phyloP scores from a whole-genome alignment of 2,888 invertebrate genomes.

The Caenorhabditis sp. region DNA sequence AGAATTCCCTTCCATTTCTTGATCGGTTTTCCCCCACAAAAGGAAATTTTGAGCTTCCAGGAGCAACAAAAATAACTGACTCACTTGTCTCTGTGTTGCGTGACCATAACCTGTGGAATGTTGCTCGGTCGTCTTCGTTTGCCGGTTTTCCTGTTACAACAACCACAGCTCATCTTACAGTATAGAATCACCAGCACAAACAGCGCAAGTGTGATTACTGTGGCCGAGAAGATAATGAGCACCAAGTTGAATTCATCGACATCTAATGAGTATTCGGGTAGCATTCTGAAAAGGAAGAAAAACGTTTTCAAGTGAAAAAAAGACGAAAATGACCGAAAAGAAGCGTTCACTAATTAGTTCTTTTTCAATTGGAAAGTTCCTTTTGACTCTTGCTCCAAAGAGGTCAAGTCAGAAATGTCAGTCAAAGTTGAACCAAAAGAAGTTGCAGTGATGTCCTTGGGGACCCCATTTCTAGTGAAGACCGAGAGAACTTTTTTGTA shows the following conservation, averaged over 20 bases:
- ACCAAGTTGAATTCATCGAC: slow-evolving; percentile 66
- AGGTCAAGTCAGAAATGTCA: not conserved
- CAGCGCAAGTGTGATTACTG: slow-evolving; percentile 48
- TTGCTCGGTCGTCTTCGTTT: slow-evolving; percentile 26
- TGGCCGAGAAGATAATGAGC: slow-evolving; percentile 62
- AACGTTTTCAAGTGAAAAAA: not conserved
- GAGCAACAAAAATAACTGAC: slow-evolving; percentile 16
- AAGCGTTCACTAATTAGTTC: no score
- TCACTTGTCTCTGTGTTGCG: slow-evolving; percentile 61
- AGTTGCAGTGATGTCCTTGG: no score
- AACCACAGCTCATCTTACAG: slow-evolving; percentile 64
- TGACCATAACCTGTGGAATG: slow-evolving; percentile 65
- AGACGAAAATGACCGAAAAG: slow-evolving; percentile 1
- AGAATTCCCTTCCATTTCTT: slow-evolving; percentile 1
- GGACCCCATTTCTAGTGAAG: no score
- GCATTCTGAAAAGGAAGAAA: not conserved
- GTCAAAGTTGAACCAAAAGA: no score
- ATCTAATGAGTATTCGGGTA: slow-evolving; percentile 25
- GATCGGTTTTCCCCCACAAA: not conserved
- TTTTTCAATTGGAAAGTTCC: no score
- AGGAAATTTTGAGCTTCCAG: no score
- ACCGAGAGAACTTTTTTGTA: not conserved
- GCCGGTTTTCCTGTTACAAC: slow-evolving; percentile 41
- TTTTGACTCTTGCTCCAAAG: not conserved
- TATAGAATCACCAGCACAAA: slow-evolving; percentile 51